phyloP scores from a whole-genome alignment of 1,140 invertebrate genomes.

The Bombus fervidus region DNA sequence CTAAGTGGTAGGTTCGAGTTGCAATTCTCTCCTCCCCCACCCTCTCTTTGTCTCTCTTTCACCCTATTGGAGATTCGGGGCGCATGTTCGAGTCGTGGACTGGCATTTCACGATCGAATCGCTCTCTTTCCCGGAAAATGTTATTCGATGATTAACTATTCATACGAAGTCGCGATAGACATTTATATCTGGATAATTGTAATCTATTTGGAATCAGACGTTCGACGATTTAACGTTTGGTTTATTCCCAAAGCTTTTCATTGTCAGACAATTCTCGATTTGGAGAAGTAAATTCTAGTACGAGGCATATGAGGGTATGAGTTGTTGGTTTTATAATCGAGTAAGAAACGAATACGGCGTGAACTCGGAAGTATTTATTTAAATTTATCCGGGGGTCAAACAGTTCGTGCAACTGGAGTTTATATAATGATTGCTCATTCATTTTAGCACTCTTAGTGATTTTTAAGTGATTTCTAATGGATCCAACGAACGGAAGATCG shows the following conservation, averaged over 20 bases:
- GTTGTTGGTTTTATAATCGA: too few species aligned
- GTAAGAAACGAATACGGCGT: too few species aligned
- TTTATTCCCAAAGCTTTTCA: not conserved
- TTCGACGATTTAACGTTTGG: too few species aligned
- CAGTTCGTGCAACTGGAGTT: too few species aligned
- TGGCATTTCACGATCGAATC: not conserved
- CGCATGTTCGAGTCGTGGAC: not conserved
- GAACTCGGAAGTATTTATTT: too few species aligned
- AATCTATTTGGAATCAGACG: not conserved
- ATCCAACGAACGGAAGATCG: too few species aligned
- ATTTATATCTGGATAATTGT: not conserved
- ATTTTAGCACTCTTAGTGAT: too few species aligned
- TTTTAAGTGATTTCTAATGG: too few species aligned
- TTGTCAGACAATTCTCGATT: not conserved
- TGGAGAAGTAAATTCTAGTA: not conserved
- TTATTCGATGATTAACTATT: not conserved
- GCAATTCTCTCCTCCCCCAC: not conserved
- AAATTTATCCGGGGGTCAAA: too few species aligned
- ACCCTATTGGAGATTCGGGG: conserved; percentile 11
- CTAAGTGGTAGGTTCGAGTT: conserved; percentile 48
- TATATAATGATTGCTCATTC: too few species aligned
- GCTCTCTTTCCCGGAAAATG: not conserved
- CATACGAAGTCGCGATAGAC: not conserved
- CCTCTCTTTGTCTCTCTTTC: not conserved
- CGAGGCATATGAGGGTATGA: too few species aligned